These are phyloP conservation scores for Koerneria pararmatus DNA, from an alignment of 2,888 invertebrate genomes.

Conservation along the genomic window DNA sequence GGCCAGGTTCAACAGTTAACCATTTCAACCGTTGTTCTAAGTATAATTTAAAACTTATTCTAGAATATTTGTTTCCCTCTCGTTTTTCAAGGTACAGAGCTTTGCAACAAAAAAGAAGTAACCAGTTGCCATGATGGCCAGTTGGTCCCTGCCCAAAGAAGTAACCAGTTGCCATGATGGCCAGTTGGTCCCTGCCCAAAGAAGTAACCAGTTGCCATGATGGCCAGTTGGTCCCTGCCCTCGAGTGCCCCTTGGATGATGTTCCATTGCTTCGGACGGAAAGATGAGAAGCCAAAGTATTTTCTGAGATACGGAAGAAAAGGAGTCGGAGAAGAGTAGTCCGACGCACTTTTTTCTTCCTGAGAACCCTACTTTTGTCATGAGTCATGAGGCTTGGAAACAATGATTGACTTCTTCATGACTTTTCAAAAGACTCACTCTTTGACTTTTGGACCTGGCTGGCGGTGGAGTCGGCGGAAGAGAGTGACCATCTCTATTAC, in stretches of 20 bases:
- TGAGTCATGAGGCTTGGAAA: slow-evolving; percentile 19
- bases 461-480: slow-evolving; percentile 15
- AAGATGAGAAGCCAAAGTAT: slow-evolving; percentile 41
- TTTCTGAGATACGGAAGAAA: too few relatives aligned
- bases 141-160: too few relatives aligned
- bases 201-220: slow-evolving; percentile 36
- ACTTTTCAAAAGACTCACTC: slow-evolving; percentile 13
- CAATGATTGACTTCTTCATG: slow-evolving; percentile 3
- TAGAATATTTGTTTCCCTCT: background rate
- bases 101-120: too few relatives aligned
- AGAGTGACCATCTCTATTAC: slow-evolving; percentile 1
- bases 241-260: slow-evolving; percentile 36
- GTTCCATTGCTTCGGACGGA: slow-evolving; percentile 47
- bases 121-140: slow-evolving; percentile 38
- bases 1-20: slow-evolving; percentile 2
- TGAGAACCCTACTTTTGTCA: too few relatives aligned
- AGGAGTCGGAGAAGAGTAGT: too few relatives aligned
- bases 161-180: slow-evolving; percentile 38
- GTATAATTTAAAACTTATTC: background rate
- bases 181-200: too few relatives aligned
- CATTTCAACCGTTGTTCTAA: slow-evolving; percentile 9
- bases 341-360: too few relatives aligned
- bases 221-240: slow-evolving; percentile 36
- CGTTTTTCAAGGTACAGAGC: background rate
- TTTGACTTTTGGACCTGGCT: slow-evolving; percentile 6